Conservation (phyloP, 2,888 invertebrate species). For the Chymomyza caudatula region DNA sequence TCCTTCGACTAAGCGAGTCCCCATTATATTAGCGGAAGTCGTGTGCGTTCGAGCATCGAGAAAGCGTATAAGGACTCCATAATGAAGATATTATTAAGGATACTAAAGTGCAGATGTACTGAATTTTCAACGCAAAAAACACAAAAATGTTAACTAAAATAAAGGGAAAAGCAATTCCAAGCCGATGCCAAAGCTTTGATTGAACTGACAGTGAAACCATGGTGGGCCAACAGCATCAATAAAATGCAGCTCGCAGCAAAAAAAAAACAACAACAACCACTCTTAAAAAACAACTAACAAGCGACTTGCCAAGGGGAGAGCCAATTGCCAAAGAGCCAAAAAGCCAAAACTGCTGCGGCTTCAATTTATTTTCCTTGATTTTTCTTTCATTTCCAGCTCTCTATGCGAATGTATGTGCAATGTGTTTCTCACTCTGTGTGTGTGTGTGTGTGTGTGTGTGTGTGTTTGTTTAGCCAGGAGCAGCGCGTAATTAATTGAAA, state of each 20-base stretch:
- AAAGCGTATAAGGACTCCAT: no score
- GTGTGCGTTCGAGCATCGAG: no score
- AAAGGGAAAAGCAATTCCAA: not conserved
- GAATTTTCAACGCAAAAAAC: not conserved
- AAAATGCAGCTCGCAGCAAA: conserved; percentile 51
- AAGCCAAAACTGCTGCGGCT: conserved; percentile 30
- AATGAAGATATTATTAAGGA: conserved; percentile 70
- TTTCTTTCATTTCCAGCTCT: not conserved
- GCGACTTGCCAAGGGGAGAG: not conserved
- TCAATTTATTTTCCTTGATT: conserved; percentile 22
- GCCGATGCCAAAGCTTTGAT: conserved; percentile 17
- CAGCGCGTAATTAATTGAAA: conserved; percentile 28
- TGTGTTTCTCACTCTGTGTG: not conserved
- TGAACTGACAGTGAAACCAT: conserved; percentile 24
- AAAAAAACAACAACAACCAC: conserved; percentile 8
- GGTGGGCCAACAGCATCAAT: conserved; percentile 18
- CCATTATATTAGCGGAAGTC: no score
- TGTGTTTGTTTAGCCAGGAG: not conserved
- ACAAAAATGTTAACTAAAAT: not conserved
- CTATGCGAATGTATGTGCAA: not conserved
- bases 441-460: conserved; percentile 12
- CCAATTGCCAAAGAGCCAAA: conserved; percentile 30
- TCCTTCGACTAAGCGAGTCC: no score
- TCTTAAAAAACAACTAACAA: conserved; percentile 1
- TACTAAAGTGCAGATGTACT: conserved; percentile 41